Percentiles rank a stretch among this genome's conserved stretches.
Evolutionary conservation across 2,113 vertebrate genomes (phyloP).

Genomic region (Mola mola): DNA sequence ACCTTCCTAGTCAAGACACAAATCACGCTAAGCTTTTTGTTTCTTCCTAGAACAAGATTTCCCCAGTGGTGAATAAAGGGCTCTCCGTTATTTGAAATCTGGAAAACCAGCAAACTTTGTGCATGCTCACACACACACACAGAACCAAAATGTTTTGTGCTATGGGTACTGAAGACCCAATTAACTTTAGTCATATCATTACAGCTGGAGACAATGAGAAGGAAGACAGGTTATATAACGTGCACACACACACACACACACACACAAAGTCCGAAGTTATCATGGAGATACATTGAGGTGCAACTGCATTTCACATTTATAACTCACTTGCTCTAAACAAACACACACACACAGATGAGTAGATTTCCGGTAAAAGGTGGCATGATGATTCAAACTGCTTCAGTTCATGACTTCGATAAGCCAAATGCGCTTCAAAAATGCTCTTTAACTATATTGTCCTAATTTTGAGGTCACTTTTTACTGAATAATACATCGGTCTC

Average conservation of each 20-base stretch:
- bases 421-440: no score
- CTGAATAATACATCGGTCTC: no score
- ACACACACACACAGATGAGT: no score
- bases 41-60: conserved; percentile 51
- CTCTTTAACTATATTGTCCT: no score
- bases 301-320: no score
- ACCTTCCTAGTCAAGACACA: conserved; percentile 29
- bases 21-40: conserved; percentile 44
- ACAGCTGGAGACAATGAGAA: conserved; percentile 37
- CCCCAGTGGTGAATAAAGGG: conserved; percentile 39
- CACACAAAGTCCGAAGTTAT: conserved; percentile 1
- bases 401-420: no score
- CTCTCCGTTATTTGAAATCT: conserved; percentile 41
- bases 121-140: conserved; percentile 9
- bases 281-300: no score
- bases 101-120: conserved; percentile 15
- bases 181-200: conserved; percentile 58
- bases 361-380: no score
- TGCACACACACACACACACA: background rate
- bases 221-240: conserved; percentile 34
- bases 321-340: no score
- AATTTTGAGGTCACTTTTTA: no score
- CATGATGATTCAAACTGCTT: no score
- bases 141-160: conserved; percentile 19
- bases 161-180: conserved; percentile 32